These are phyloP conservation scores for Electrophaes corylata DNA, from an alignment of 2,888 invertebrate species.

Conservation along the genomic window DNA sequence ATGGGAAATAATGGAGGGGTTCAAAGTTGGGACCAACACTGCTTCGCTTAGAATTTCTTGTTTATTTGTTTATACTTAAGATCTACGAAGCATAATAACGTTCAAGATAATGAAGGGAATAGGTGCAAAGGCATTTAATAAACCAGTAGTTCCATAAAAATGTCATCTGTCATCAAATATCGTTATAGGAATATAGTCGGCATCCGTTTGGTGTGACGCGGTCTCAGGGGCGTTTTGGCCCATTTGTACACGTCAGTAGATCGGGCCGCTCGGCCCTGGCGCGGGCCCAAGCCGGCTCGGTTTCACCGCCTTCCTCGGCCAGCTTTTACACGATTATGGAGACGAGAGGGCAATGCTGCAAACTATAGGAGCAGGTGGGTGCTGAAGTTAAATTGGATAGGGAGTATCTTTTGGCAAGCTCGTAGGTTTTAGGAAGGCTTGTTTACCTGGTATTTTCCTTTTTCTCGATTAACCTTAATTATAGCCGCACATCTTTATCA, in stretches of 20 bases:
- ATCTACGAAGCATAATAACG: no score
- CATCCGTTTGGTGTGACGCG: background rate
- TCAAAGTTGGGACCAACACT: no score
- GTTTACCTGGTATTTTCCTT: background rate
- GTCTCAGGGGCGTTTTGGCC: slow-evolving; percentile 10
- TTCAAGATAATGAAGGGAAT: no score
- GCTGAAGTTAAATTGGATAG: slow-evolving; percentile 16
- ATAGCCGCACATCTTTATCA: no score
- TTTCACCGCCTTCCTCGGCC: slow-evolving; percentile 5
- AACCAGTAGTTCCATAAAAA: background rate
- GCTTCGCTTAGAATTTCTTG: no score
- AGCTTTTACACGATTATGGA: slow-evolving; percentile 11
- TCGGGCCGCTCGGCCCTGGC: slow-evolving; percentile 16
- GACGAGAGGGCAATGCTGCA: slow-evolving; percentile 18
- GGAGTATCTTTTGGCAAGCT: background rate
- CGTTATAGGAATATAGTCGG: slow-evolving; percentile 7
- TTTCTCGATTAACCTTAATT: background rate
- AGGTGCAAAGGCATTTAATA: background rate
- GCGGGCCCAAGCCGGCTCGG: slow-evolving; percentile 18
- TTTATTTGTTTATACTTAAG: no score
- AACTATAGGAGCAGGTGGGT: slow-evolving; percentile 15
- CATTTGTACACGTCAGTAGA: slow-evolving; percentile 22
- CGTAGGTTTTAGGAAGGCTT: background rate
- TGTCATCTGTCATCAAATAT: background rate
- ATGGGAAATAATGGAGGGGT: no score